Conservation (phyloP, 2,888 invertebrate genomes). For the Tyria jacobaeae region DNA sequence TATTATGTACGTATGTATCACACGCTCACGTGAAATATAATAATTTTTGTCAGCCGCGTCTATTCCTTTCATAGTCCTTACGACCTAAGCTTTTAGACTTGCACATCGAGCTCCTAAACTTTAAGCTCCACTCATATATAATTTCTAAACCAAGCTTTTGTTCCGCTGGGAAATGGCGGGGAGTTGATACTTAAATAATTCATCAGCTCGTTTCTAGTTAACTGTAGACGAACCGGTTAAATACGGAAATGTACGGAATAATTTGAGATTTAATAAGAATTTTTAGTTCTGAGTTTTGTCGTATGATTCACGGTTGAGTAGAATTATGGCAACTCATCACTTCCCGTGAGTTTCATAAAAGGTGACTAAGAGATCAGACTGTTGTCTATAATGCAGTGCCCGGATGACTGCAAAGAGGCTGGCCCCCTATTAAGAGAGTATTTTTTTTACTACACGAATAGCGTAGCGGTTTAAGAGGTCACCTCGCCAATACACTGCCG, state of each 20-base stretch:
- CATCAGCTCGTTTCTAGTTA: constrained; percentile 67
- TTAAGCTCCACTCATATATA: constrained; percentile 85
- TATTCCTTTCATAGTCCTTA: constrained; percentile 39
- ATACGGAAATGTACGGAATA: constrained; percentile 59
- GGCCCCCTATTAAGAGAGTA: too few species aligned
- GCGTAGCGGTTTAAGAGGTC: too few species aligned
- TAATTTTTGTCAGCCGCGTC: constrained; percentile 49
- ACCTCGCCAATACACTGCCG: too few species aligned
- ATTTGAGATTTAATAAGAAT: constrained; percentile 50
- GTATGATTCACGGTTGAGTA: too few species aligned
- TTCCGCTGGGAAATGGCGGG: constrained; percentile 83
- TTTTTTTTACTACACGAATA: too few species aligned
- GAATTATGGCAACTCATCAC: too few species aligned
- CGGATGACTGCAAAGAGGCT: too few species aligned
- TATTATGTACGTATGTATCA: fast-evolving
- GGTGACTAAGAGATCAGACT: too few species aligned
- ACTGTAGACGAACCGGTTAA: constrained; percentile 66
- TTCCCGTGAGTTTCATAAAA: too few species aligned
- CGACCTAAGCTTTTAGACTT: constrained; percentile 85
- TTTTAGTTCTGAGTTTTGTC: background rate
- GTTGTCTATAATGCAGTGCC: too few species aligned
- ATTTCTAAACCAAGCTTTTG: constrained; percentile 85
- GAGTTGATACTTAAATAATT: constrained; percentile 81
- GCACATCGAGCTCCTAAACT: constrained; percentile 84
- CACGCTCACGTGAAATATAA: background rate